These are phyloP conservation scores for Cryptotermes secundus DNA, from an alignment of 1,140 invertebrate genomes.

Conservation along the genomic window DNA sequence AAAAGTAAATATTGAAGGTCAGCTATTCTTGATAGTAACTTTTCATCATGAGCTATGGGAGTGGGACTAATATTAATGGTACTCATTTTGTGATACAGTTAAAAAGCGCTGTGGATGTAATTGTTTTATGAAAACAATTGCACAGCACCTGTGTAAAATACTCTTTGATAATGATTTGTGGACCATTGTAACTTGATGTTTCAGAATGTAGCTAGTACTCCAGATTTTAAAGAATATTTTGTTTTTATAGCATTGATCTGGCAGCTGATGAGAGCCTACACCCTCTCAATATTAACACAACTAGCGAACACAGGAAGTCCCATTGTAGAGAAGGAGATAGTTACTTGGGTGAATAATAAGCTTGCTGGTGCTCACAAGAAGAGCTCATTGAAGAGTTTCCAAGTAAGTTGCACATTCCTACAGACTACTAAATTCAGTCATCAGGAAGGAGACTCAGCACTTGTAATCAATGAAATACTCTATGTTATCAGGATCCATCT, in stretches of 20 bases:
- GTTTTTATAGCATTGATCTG: constrained; percentile 82
- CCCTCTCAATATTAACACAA: constrained; percentile 86
- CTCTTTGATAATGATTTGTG: no score
- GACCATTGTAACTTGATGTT: no score
- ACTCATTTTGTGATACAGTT: no score
- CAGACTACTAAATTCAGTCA: neutral
- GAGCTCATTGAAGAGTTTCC: constrained; percentile 81
- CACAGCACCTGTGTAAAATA: no score
- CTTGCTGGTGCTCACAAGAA: constrained; percentile 75
- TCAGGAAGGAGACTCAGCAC: neutral
- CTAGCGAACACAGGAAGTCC: constrained; percentile 84
- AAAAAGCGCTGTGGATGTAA: no score
- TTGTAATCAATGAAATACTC: neutral
- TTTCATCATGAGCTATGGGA: no score
- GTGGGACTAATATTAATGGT: no score
- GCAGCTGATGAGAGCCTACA: constrained; percentile 99
- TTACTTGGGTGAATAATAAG: constrained; percentile 96
- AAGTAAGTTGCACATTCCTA: constrained; percentile 44
- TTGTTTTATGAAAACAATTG: no score
- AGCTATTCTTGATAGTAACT: no score
- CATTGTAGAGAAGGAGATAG: constrained; percentile 93
- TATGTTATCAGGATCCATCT: constrained; percentile 65
- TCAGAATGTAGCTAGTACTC: no score
- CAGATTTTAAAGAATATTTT: no score
- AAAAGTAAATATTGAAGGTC: no score